A percentile compares a stretch with the other conserved stretches of the same genome.
These are phyloP conservation scores for Phymorhynchus buccinoides DNA, from an alignment of 1,140 invertebrate genomes.

Conservation along the genomic window DNA sequence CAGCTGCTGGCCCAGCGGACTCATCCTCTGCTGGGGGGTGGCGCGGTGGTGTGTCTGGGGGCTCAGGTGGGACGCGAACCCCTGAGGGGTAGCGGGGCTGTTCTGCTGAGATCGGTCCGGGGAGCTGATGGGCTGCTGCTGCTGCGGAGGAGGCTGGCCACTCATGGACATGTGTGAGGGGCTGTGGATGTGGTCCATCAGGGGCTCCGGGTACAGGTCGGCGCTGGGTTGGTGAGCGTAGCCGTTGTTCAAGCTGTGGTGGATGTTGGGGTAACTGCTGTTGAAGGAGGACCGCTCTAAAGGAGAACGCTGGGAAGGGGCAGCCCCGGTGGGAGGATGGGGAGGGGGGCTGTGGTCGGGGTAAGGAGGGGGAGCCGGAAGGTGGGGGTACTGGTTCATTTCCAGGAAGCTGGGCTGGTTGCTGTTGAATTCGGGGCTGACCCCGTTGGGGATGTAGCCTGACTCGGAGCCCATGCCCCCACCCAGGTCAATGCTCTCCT, in stretches of 20 bases:
- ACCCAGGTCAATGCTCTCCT: conserved; percentile 41
- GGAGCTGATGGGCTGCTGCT: conserved; percentile 52
- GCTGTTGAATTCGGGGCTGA: conserved; percentile 27
- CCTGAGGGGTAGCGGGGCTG: conserved; percentile 54
- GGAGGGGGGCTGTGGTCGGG: conserved; percentile 45
- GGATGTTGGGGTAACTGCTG: conserved; percentile 42
- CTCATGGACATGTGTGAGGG: conserved; percentile 52
- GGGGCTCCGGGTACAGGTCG: conserved; percentile 39
- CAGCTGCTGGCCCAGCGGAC: conserved; percentile 46
- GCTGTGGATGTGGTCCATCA: conserved; percentile 16
- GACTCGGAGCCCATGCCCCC: conserved; percentile 31
- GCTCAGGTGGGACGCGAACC: conserved; percentile 36
- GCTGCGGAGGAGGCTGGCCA: no score
- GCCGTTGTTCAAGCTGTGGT: conserved; percentile 35
- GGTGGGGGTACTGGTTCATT: conserved; percentile 43
- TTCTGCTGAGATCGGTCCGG: conserved; percentile 60
- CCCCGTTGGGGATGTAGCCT: conserved; percentile 39
- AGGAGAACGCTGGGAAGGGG: conserved; percentile 19
- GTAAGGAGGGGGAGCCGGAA: conserved; percentile 57
- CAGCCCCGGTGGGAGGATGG: conserved; percentile 44
- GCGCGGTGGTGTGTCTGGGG: conserved; percentile 38
- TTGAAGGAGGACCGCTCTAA: conserved; percentile 35
- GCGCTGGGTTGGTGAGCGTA: conserved; percentile 21
- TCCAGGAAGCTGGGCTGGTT: conserved; percentile 31
- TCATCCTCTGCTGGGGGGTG: conserved; percentile 30